Base-by-base conservation (phyloP, 1,140 invertebrate genomes). In the Brachionus plicatilis region DNA sequence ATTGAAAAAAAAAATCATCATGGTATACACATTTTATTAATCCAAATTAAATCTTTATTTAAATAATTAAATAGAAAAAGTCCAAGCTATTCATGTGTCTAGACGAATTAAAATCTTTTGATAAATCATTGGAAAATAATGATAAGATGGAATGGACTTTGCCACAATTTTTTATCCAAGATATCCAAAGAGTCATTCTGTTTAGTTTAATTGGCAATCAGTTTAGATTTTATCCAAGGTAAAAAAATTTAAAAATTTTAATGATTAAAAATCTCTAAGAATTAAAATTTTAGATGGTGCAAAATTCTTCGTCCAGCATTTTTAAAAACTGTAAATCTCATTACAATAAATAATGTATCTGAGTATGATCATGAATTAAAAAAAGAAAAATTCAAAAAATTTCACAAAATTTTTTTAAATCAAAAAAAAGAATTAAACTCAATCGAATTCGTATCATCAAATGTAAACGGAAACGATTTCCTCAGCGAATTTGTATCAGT, bases 181-280 rank as follows among this genome's bases (percentile, higher is more conserved):
- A 82, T 47, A 82, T 82, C 20, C 79, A 82, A 82, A 27, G 79
- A 82, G 79, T 82, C 3, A 27, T 82, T 82, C 27, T 82, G 9
- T 82, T 65, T 37, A 24, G 53, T 27, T 14, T 82, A 65, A 65
- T 82, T 3, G 79, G 79, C 8, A 65, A 68, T 37, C 33, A 82
- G 14, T 82, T 24, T 20, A n/a, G 79, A 65, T 82, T 82, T 65
- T 82, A 27, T 68, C 79, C 79, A 7, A 56, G 76, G 76, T 80
- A n/a, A 12, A 29, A 2, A 1, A 29, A 12, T 33, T 37, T 33
- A 2, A 56, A 37, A 37, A 37, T 7, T 24, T 17, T 1, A 33
- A 53, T 9, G 11, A 20, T 17, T 41, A 43, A 9, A 76, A 14
- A 2, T 41, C 3, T n/a, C 37, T 50, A 1, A 20, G 4, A 27